Evolutionary conservation across 2,797 vertebrate genomes (phyloP).

Genomic region (Limnodromus scolopaceus): DNA sequence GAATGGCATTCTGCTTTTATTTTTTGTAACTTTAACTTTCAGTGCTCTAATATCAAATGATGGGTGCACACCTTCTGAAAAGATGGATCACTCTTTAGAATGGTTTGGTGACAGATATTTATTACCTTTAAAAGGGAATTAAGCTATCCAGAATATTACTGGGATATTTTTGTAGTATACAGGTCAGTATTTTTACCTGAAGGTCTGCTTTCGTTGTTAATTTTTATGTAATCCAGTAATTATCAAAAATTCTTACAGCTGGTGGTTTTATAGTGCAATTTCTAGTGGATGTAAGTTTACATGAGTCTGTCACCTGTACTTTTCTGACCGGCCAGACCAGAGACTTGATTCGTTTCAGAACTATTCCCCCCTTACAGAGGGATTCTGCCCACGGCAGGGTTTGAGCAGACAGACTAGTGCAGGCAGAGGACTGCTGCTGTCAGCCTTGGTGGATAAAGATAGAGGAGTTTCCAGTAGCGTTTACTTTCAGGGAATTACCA

Average conservation of each 20-base stretch:
- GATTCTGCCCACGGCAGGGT: not conserved
- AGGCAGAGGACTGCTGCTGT: not conserved
- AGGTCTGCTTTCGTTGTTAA: not conserved
- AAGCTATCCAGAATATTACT: not conserved
- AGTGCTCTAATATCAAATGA: not conserved
- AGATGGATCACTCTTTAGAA: not conserved
- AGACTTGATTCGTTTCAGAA: not conserved
- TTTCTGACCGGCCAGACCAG: not conserved
- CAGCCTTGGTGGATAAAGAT: not conserved
- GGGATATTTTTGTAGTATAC: not conserved
- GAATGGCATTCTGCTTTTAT: not conserved
- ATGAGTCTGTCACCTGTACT: not conserved
- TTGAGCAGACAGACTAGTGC: not conserved
- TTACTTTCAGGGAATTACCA: not conserved
- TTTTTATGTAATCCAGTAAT: not conserved
- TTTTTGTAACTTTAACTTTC: not conserved
- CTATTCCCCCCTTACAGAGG: not conserved
- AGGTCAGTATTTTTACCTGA: rapidly evolving
- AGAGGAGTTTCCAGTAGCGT: not conserved
- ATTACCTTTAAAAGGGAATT: not conserved
- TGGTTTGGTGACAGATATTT: not conserved
- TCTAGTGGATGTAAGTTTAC: not conserved
- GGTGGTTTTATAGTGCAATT: not conserved
- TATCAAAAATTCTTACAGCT: not conserved
- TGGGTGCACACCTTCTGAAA: not conserved